Percentiles rank a stretch among this genome's conserved stretches.
These are phyloP conservation scores for Drosophila imparisetae DNA, from an alignment of 2,888 invertebrate genomes.

Conservation along the genomic window DNA sequence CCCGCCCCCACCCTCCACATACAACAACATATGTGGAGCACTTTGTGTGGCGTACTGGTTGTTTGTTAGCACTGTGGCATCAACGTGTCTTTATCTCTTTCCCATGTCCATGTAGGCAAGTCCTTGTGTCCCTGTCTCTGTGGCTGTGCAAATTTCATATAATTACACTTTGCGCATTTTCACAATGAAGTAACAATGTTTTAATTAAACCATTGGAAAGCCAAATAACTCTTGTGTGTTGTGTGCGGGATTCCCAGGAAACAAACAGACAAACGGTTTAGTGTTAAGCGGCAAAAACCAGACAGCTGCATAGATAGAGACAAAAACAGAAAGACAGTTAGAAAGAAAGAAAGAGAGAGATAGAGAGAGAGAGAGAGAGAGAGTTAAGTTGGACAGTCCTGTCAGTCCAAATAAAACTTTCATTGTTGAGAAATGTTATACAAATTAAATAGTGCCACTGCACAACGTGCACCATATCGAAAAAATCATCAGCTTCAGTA, in stretches of 20 bases:
- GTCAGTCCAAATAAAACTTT: constrained; percentile 18
- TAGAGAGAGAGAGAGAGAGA: neutral
- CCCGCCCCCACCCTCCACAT: neutral
- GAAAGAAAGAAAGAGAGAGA: neutral
- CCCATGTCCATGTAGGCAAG: neutral
- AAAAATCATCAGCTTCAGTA: neutral
- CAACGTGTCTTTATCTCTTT: constrained; percentile 11
- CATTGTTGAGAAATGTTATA: constrained; percentile 8
- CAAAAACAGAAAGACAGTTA: neutral
- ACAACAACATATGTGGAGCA: constrained; percentile 67
- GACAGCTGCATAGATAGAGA: constrained; percentile 20
- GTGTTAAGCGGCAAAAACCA: constrained; percentile 44
- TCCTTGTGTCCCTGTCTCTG: constrained; percentile 20
- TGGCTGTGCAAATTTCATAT: constrained; percentile 78
- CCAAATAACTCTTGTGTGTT: constrained; percentile 78
- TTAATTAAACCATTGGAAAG: constrained; percentile 80
- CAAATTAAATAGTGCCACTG: constrained; percentile 3
- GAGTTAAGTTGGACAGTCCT: constrained; percentile 1
- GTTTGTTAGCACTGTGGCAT: constrained; percentile 70
- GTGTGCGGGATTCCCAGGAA: constrained; percentile 50
- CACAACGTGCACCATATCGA: constrained; percentile 2
- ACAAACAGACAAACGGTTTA: constrained; percentile 44
- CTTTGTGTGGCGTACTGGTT: constrained; percentile 67
- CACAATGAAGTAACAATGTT: constrained; percentile 81
- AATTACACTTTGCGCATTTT: constrained; percentile 82